These are phyloP conservation scores for Hepsetus odoe DNA, from an alignment of 2,113 vertebrate species.

Conservation along the genomic window DNA sequence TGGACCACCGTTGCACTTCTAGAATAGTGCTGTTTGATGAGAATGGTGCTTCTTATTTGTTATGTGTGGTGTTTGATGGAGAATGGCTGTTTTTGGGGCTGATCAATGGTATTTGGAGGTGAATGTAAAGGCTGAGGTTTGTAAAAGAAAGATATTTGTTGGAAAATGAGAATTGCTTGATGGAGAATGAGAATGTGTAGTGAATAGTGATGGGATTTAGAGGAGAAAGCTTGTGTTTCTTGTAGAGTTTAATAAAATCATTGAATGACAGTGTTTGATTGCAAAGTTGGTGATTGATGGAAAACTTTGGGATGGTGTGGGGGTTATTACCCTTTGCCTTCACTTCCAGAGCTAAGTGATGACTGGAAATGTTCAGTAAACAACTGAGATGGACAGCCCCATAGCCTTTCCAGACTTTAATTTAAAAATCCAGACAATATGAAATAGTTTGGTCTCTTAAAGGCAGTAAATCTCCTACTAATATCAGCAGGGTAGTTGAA, in stretches of 20 bases:
- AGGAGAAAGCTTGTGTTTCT: too few species aligned
- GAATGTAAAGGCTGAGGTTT: too few species aligned
- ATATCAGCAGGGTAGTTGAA: conserved; percentile 43
- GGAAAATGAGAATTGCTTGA: too few species aligned
- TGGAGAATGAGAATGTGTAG: too few species aligned
- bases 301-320: background rate
- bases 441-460: conserved; percentile 33
- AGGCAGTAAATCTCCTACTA: conserved; percentile 38
- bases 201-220: background rate
- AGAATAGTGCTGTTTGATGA: background rate
- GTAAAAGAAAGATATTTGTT: too few species aligned
- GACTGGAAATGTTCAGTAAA: background rate
- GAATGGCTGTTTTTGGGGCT: background rate
- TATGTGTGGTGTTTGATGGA: too few species aligned
- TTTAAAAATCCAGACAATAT: background rate
- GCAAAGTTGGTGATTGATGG: background rate
- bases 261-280: background rate
- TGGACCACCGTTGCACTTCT: too few species aligned
- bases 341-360: background rate
- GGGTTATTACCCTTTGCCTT: background rate
- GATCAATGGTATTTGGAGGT: background rate
- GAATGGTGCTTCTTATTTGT: background rate
- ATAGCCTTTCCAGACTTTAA: background rate
- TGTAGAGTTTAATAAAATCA: background rate
- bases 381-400: background rate